Base-by-base conservation (phyloP, 2,888 invertebrate species). In the Thelaira solivaga region DNA sequence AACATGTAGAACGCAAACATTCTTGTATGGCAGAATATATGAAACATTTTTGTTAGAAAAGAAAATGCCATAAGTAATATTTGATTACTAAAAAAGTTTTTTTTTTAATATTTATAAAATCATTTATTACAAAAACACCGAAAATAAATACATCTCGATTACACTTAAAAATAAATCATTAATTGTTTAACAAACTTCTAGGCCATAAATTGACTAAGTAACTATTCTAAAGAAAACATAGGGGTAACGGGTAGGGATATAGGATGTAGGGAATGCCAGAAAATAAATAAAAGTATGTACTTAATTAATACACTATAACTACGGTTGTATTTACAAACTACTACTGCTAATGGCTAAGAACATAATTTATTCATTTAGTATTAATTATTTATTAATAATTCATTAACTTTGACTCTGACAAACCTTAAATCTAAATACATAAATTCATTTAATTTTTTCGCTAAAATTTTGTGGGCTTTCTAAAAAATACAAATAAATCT, bases 401-500 rank as follows among this genome's bases (percentile, higher is more conserved):
- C 29, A 13, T 26, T 61, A 53, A 13, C n/a, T 62, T 72, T 72
- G 71, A 45, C 55, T n/a, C n/a, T 72, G 36, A 72, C 64, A 64
- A 55, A 39, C 47, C 39, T 64, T 62, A 45, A 43, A n/a, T n/a
- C n/a, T n/a, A n/a, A n/a, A n/a, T n/a, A n/a, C n/a, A n/a, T n/a
- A n/a, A n/a, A n/a, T n/a, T n/a, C n/a, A n/a, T n/a, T n/a, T n/a
- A n/a, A n/a, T n/a, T n/a, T n/a, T n/a, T n/a, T n/a, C n/a, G n/a
- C n/a, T n/a, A n/a, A n/a, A n/a, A n/a, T n/a, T n/a, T n/a, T n/a
- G n/a, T n/a, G n/a, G n/a, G n/a, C n/a, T n/a, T n/a, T n/a, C n/a
- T n/a, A n/a, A n/a, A n/a, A n/a, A n/a, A n/a, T 34, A 62, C 65
- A 68, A 68, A 49, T 49, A 49, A 16, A 81, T 69, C 65, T 79